Percentiles rank a stretch among this genome's conserved stretches.
These are phyloP conservation scores for Atherinomorus stipes DNA, from an alignment of 2,113 vertebrate species.

Conservation along the genomic window DNA sequence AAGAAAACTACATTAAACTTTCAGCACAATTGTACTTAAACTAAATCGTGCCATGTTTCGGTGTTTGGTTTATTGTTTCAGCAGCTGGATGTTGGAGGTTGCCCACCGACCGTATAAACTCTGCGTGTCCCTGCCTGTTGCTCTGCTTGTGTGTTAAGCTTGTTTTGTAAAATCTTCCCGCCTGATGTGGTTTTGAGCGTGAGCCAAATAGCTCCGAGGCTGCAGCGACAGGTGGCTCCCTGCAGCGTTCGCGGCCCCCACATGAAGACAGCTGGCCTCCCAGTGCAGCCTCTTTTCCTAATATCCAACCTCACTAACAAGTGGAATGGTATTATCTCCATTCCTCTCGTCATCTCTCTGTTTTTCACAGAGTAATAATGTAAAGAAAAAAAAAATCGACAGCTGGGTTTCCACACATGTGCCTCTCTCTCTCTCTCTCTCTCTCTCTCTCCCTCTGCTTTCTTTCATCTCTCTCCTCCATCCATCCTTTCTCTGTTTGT, in stretches of 20 bases:
- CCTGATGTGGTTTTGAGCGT: constrained; percentile 44
- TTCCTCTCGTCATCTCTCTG: constrained; percentile 39
- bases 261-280: constrained; percentile 25
- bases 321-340: neutral
- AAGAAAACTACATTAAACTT: too few species aligned
- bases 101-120: constrained; percentile 13
- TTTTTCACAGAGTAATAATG: neutral
- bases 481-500: constrained; percentile 36
- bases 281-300: constrained; percentile 20
- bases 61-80: neutral
- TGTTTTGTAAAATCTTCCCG: constrained; percentile 2
- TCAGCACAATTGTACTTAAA: too few species aligned
- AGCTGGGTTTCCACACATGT: constrained; percentile 20
- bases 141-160: constrained; percentile 11
- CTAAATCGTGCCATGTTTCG: too few species aligned
- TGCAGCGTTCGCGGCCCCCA: neutral
- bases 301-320: constrained; percentile 39
- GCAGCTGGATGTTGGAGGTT: neutral
- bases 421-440: too few species aligned
- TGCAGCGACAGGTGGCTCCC: constrained; percentile 57
- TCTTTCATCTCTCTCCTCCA: constrained; percentile 18
- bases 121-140: constrained; percentile 1
- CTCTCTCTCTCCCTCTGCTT: neutral
- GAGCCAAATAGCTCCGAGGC: constrained; percentile 37
- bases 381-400: constrained; percentile 23